phyloP scores from a whole-genome alignment of 2,888 invertebrate species.

The Enchytraeus crypticus region DNA sequence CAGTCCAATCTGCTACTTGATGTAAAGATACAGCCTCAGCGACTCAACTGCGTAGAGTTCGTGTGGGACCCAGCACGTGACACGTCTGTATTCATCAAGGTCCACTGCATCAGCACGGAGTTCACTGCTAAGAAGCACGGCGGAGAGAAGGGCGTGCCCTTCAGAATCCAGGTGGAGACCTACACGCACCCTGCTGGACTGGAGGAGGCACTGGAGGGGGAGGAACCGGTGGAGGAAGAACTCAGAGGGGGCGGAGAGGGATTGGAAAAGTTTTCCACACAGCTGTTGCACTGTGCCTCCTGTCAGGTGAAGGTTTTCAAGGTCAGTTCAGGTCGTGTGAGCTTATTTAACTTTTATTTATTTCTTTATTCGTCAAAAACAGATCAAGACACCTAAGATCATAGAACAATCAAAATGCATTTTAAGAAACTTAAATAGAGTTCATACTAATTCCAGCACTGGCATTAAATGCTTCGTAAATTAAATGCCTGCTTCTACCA shows the following conservation, averaged over 20 bases:
- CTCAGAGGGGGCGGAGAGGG: no score
- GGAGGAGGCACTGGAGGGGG: conserved; percentile 11
- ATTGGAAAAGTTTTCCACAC: no score
- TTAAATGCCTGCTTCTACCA: no score
- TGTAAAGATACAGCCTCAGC: conserved; percentile 62
- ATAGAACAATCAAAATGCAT: no score
- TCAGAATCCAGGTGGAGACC: conserved; percentile 70
- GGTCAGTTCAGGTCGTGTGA: no score
- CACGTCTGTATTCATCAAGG: conserved; percentile 78
- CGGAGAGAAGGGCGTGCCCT: conserved; percentile 94
- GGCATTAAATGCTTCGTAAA: no score
- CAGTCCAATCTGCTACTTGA: conserved; percentile 83
- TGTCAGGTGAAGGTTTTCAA: conserved; percentile 85
- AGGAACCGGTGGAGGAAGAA: conserved; percentile 20
- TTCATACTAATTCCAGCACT: no score
- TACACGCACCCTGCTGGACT: not conserved
- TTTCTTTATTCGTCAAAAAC: no score
- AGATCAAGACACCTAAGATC: no score
- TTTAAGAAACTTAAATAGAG: no score
- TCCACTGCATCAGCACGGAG: conserved; percentile 87
- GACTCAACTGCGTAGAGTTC: conserved; percentile 74
- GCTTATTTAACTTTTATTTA: no score
- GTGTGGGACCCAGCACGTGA: conserved; percentile 94
- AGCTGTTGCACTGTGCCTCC: conserved; percentile 81
- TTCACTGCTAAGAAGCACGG: conserved; percentile 96